Base-by-base conservation (phyloP, 2,113 vertebrate genomes). In the Datnioides undecimradiatus region DNA sequence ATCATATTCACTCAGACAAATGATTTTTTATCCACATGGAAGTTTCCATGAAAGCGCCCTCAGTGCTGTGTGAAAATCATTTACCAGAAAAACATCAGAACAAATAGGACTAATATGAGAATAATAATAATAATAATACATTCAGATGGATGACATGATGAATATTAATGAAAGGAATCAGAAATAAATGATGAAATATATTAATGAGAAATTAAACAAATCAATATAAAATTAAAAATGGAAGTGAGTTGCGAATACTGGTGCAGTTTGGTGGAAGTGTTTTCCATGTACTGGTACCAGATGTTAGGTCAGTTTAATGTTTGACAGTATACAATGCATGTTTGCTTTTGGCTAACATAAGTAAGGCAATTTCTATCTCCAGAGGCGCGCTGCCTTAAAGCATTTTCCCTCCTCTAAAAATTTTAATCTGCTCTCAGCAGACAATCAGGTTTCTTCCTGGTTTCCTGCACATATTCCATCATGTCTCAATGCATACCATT, bases 391-490 rank as follows among this genome's bases (percentile, higher is more conserved):
- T 17, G 25, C 21, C 17, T 17, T 25, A 46, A 70, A 41, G 19
- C 23, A 41, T n/a, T n/a, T 60, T 64, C 8, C 17, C 0, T 8
- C n/a, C 14, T 29, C 21, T 12, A 27, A 33, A 69, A 33, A 63
- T n/a, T n/a, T 34, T 25, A 11, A 67, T 76, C n/a, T 74, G 3
- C 29, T 45, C 23, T 29, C 41, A 21, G 12, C 0, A 16, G 2
- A 54, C 0, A 9, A 36, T 62, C 31, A n/a, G 17, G 12, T 46
- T 51, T 77, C 31, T n/a, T 16, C 13, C 23, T 14, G 38, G 68
- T 60, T 77, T 80, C 63, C 60, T 60, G 33, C 23, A 27, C 14
- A 43, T 68, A 51, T 60, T 78, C 19, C 57, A 29, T n/a, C 27
- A 45, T 8, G 0, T 57, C 64, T 59, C 40, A 62, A 70, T 31